Evolutionary conservation across 2,888 invertebrate species (phyloP).

Genomic region (Melanostoma scalare): DNA sequence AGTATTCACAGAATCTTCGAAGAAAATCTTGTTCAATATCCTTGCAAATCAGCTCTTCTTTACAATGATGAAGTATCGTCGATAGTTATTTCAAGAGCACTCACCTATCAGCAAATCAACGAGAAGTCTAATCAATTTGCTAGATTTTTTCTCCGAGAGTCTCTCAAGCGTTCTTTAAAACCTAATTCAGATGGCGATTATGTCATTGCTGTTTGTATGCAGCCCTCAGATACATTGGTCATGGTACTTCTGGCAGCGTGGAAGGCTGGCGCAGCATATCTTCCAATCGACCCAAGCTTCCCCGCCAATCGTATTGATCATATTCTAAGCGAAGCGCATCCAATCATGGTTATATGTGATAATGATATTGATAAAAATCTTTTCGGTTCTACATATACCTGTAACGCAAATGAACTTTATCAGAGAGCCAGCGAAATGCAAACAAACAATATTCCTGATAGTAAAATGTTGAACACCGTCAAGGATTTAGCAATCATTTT

Average conservation of each 20-base stretch:
- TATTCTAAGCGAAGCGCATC: slow-evolving; percentile 89
- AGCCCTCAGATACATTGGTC: slow-evolving; percentile 88
- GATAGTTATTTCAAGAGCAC: slow-evolving; percentile 37
- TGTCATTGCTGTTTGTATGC: slow-evolving; percentile 90
- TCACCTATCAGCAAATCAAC: slow-evolving; percentile 82
- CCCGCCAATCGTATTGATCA: slow-evolving; percentile 89
- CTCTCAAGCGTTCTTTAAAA: slow-evolving; percentile 76
- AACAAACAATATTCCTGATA: slow-evolving; percentile 77
- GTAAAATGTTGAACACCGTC: slow-evolving; percentile 80
- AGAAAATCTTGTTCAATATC: slow-evolving; percentile 83
- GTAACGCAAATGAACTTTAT: slow-evolving; percentile 77
- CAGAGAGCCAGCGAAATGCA: slow-evolving; percentile 77
- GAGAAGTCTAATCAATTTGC: slow-evolving; percentile 82
- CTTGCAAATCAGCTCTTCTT: slow-evolving; percentile 85
- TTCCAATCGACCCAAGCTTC: slow-evolving; percentile 89
- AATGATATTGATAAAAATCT: slow-evolving; percentile 79
- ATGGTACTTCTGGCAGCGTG: slow-evolving; percentile 88
- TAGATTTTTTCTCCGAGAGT: slow-evolving; percentile 78
- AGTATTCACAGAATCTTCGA: slow-evolving; percentile 85
- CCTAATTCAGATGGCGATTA: slow-evolving; percentile 87
- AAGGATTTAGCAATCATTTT: slow-evolving; percentile 79
- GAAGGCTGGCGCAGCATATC: slow-evolving; percentile 92
- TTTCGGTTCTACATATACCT: slow-evolving; percentile 76
- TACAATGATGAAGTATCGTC: slow-evolving; percentile 83
- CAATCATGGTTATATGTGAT: slow-evolving; percentile 86